Percentiles rank a stretch among this genome's conserved stretches.
Evolutionary conservation across 1,140 invertebrate species (phyloP).

Genomic region (Rhopalosiphum padi): DNA sequence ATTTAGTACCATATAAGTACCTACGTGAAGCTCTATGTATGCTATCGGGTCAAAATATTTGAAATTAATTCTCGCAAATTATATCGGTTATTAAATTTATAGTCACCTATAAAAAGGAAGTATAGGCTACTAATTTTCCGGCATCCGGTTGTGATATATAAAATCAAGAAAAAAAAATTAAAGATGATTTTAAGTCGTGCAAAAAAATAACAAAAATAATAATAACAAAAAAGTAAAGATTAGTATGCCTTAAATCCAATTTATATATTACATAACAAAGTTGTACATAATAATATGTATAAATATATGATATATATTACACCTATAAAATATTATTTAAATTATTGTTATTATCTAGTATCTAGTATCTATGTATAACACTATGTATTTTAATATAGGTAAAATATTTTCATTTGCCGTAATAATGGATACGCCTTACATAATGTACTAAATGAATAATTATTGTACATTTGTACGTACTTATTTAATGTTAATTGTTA

Average conservation of each 20-base stretch:
- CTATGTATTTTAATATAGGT: background rate
- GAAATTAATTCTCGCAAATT: slow-evolving; percentile 19
- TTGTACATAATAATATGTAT: background rate
- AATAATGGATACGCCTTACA: background rate
- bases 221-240: background rate
- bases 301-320: background rate
- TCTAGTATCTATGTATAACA: background rate
- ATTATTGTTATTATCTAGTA: too few species aligned
- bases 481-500: background rate
- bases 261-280: background rate
- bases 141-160: background rate
- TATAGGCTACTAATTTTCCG: background rate
- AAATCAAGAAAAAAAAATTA: background rate
- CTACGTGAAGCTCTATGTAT: slow-evolving; percentile 13
- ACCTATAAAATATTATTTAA: background rate
- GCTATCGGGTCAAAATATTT: slow-evolving; percentile 51
- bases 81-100: background rate
- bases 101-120: slow-evolving; percentile 5
- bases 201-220: background rate
- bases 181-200: background rate
- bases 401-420: background rate
- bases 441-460: background rate
- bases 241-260: background rate
- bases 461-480: background rate
- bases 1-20: slow-evolving; percentile 55